A percentile compares a stretch with the other conserved stretches of the same genome.
These are phyloP conservation scores for Ichneumoninae sp. DNA, from an alignment of 2,888 invertebrate species.

Conservation along the genomic window DNA sequence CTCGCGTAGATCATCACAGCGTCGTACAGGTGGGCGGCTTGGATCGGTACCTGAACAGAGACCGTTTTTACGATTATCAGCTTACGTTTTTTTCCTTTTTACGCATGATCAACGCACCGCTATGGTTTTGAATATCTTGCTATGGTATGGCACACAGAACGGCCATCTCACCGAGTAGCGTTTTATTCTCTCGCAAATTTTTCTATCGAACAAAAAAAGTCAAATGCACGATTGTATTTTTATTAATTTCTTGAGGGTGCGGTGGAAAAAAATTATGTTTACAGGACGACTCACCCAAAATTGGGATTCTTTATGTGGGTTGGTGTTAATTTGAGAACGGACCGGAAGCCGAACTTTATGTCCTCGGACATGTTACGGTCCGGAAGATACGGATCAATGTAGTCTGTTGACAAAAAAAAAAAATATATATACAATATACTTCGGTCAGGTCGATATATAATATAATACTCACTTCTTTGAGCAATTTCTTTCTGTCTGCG, in stretches of 20 bases:
- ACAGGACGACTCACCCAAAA: conserved; percentile 88
- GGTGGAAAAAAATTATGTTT: not conserved
- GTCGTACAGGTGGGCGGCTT: conserved; percentile 94
- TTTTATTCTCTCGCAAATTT: conserved; percentile 89
- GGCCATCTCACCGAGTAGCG: conserved; percentile 89
- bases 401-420: conserved; percentile 85
- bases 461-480: conserved; percentile 77
- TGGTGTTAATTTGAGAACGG: conserved; percentile 92
- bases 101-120: conserved; percentile 86
- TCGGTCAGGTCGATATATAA: not conserved
- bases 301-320: conserved; percentile 91
- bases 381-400: conserved; percentile 88
- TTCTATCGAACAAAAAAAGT: conserved; percentile 84
- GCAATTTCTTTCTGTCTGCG: conserved; percentile 86
- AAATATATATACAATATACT: not conserved
- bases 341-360: conserved; percentile 89
- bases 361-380: conserved; percentile 87
- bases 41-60: conserved; percentile 89
- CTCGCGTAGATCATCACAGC: conserved; percentile 94
- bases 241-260: not conserved
- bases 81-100: not conserved
- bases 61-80: not conserved
- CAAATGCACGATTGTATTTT: not conserved
- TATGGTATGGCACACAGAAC: conserved; percentile 92
- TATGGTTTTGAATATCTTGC: conserved; percentile 89